phyloP scores from a whole-genome alignment of 2,113 vertebrate genomes.

The Psilopogon haemacephalus region DNA sequence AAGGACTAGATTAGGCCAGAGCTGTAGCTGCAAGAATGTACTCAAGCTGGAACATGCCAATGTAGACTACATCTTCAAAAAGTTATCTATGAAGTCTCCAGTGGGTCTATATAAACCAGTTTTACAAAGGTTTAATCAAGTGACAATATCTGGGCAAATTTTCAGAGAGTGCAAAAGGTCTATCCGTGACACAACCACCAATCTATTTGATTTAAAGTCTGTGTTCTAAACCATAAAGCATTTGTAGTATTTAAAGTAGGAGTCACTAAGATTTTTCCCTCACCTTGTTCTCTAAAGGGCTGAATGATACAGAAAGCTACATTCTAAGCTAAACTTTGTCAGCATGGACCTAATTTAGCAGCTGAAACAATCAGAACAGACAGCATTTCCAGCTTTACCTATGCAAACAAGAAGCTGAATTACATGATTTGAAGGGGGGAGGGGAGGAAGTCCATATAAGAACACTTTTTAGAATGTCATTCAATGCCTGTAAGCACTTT shows the following conservation, averaged over 20 bases:
- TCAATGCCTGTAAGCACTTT: neutral
- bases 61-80: neutral
- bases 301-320: neutral
- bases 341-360: neutral
- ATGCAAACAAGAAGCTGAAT: neutral
- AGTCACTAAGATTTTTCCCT: neutral
- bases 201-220: neutral
- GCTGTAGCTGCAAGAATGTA: neutral
- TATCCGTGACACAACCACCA: neutral
- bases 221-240: neutral
- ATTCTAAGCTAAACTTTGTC: neutral
- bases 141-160: neutral
- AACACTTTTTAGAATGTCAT: neutral
- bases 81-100: conserved; percentile 12
- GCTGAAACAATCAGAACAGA: neutral
- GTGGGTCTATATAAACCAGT: neutral
- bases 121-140: neutral
- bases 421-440: neutral
- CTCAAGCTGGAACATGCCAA: conserved; percentile 2
- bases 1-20: neutral
- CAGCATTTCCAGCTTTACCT: neutral
- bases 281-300: neutral
- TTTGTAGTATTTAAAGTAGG: neutral
- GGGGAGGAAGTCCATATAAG: neutral
- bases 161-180: neutral